Conservation (phyloP, 2,113 vertebrate genomes). For the Haemorhous mexicanus region DNA sequence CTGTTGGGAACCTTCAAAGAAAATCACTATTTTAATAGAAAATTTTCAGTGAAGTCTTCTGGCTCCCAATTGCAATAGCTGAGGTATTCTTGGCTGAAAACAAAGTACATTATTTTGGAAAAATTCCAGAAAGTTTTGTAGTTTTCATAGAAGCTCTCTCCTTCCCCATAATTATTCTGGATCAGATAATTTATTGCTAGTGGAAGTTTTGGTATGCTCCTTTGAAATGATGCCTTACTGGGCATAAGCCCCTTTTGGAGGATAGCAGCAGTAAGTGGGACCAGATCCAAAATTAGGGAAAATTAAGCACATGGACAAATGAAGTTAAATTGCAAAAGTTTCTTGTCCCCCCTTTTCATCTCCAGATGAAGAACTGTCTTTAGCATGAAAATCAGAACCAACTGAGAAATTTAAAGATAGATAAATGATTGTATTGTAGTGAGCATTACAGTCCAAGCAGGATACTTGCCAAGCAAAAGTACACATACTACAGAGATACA, state of each 20-base stretch:
- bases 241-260: not conserved
- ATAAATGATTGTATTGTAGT: not conserved
- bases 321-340: not conserved
- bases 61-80: not conserved
- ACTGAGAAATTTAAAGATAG: not conserved
- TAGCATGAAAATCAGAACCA: not conserved
- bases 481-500: not conserved
- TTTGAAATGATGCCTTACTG: not conserved
- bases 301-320: not conserved
- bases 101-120: not conserved
- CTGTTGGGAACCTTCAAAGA: not conserved
- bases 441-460: not conserved
- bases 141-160: not conserved
- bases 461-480: not conserved
- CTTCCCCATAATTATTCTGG: not conserved
- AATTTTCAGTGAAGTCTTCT: not conserved
- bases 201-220: not conserved
- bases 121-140: not conserved
- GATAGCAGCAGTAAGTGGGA: not conserved
- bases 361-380: not conserved
- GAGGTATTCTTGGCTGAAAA: not conserved
- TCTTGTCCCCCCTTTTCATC: not conserved
- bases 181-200: not conserved
- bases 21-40: not conserved
- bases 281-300: not conserved